Evolutionary conservation across 2,113 vertebrate species (phyloP).

Genomic region (Nansenia antarctica): DNA sequence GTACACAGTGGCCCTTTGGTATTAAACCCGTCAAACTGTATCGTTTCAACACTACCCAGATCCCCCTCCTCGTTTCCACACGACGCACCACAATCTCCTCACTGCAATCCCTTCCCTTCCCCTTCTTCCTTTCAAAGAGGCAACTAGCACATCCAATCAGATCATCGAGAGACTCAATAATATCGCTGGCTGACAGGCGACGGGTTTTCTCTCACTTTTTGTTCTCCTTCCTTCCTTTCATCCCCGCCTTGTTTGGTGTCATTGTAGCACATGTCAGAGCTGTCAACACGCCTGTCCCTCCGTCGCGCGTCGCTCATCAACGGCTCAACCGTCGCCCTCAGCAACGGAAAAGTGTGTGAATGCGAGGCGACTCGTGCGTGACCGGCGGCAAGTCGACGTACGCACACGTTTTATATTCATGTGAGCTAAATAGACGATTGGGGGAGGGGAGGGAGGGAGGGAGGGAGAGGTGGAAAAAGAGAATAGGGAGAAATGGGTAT

Average conservation of each 20-base stretch:
- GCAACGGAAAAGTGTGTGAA: not conserved
- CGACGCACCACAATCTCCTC: not conserved
- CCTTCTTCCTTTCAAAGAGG: slow-evolving; percentile 14
- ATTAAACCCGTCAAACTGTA: not conserved
- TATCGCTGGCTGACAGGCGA: slow-evolving; percentile 12
- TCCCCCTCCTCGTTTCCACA: not conserved
- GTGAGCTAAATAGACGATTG: not conserved
- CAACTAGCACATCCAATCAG: slow-evolving; percentile 33
- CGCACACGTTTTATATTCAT: not conserved
- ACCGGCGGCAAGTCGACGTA: not conserved
- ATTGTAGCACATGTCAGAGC: slow-evolving; percentile 7
- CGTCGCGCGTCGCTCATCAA: slow-evolving; percentile 6
- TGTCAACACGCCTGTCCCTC: slow-evolving; percentile 18
- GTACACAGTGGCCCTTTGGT: not conserved
- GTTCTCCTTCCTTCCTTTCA: not conserved
- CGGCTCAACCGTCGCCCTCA: not conserved
- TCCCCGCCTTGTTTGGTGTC: slow-evolving; percentile 17
- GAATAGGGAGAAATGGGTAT: slow-evolving; percentile 36
- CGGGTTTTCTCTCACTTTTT: not conserved
- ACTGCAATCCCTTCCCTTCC: not conserved
- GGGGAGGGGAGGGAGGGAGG: not conserved
- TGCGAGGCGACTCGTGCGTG: not conserved
- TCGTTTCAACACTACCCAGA: not conserved
- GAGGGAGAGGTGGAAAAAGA: too few species aligned
- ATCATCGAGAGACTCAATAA: slow-evolving; percentile 20